Conservation (phyloP, 2,797 vertebrate genomes). For the Hydrolagus colliei region DNA sequence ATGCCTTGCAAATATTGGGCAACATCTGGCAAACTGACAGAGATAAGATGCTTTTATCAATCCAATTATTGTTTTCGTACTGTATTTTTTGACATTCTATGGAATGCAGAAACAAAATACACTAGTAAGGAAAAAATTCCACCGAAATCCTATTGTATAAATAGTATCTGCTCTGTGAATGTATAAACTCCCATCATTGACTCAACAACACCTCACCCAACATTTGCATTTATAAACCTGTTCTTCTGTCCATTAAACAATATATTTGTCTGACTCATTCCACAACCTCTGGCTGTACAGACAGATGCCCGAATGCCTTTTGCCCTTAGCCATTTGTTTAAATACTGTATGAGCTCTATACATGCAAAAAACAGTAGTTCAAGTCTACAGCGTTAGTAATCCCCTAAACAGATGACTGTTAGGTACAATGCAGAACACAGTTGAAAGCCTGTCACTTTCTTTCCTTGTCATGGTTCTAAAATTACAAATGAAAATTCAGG, state of each 20-base stretch:
- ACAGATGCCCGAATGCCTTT: background rate
- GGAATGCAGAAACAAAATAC: too few relatives aligned
- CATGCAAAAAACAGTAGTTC: too few relatives aligned
- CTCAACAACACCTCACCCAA: background rate
- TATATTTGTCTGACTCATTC: background rate
- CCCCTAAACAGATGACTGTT: background rate
- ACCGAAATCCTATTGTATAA: too few relatives aligned
- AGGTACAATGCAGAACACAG: background rate
- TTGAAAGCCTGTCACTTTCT: background rate
- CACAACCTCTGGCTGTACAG: background rate
- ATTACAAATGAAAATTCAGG: too few relatives aligned
- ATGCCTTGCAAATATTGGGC: background rate
- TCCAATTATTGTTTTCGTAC: conserved; percentile 1
- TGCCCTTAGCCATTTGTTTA: background rate
- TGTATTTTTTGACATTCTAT: background rate
- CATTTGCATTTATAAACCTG: background rate
- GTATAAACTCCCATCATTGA: too few relatives aligned
- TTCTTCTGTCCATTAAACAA: background rate
- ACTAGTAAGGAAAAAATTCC: too few relatives aligned
- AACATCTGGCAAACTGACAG: conserved; percentile 3
- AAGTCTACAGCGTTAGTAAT: too few relatives aligned
- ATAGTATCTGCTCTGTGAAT: too few relatives aligned
- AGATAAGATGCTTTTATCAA: background rate
- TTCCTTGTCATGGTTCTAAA: background rate
- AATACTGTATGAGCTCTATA: too few relatives aligned